Percentiles rank a stretch among this genome's conserved stretches.
Conservation (phyloP, 2,113 vertebrate genomes). For the Balaenoptera acutorostrata region DNA sequence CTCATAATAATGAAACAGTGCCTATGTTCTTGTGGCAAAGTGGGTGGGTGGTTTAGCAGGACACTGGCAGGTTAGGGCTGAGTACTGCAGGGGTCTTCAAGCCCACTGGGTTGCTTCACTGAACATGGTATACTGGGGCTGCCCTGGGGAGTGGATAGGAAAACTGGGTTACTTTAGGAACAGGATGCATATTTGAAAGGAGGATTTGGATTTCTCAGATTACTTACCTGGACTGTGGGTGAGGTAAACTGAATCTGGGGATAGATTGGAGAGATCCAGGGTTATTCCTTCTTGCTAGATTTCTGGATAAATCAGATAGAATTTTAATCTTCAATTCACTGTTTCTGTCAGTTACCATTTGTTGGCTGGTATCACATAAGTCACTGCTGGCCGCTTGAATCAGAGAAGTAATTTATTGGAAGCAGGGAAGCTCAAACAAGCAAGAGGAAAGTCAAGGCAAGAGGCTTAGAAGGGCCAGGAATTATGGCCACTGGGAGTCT, state of each 20-base stretch:
- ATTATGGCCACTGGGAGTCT: background rate
- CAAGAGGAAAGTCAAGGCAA: background rate
- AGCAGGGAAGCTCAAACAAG: background rate
- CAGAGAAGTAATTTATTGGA: background rate
- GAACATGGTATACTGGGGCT: background rate
- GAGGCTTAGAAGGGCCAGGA: background rate
- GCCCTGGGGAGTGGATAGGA: background rate
- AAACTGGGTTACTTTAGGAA: background rate
- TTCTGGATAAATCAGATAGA: background rate
- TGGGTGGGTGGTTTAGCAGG: background rate
- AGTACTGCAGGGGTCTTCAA: background rate
- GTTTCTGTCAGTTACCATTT: background rate
- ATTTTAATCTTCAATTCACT: conserved; percentile 4
- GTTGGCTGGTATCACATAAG: background rate
- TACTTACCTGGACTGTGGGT: background rate
- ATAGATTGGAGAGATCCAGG: background rate
- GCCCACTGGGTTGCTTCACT: background rate
- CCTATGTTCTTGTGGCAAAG: background rate
- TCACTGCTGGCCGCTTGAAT: background rate
- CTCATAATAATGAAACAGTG: background rate
- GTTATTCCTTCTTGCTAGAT: background rate
- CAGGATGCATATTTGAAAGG: background rate
- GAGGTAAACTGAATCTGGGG: background rate
- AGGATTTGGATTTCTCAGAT: background rate
- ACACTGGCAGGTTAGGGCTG: background rate